phyloP scores from a whole-genome alignment of 2,113 vertebrate genomes.

The Petaurus breviceps region DNA sequence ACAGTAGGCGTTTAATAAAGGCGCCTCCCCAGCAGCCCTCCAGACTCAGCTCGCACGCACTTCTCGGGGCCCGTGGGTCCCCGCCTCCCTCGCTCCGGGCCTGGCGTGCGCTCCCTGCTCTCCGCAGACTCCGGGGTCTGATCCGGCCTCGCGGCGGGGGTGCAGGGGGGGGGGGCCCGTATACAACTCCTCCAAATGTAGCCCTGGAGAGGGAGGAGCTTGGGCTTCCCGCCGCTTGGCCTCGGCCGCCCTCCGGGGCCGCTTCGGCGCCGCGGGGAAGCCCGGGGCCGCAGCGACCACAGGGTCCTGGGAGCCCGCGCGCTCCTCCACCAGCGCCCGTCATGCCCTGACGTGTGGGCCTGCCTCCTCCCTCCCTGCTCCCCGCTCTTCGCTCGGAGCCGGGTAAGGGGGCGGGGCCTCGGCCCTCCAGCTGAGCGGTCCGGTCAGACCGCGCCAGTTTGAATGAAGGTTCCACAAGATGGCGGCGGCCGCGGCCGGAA shows the following conservation, averaged over 20 bases:
- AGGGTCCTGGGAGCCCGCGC: conserved; percentile 24
- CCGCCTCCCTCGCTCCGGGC: too few relatives aligned
- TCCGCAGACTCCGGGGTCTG: too few relatives aligned
- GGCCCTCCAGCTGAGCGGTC: conserved; percentile 54
- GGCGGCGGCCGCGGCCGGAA: conserved; percentile 66
- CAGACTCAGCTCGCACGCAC: accelerated
- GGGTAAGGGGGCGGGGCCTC: conserved; percentile 57
- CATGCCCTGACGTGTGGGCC: conserved; percentile 61
- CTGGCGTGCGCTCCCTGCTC: accelerated
- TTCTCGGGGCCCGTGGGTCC: accelerated
- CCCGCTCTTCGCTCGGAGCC: neutral
- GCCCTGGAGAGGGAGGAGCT: neutral
- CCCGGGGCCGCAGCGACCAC: neutral
- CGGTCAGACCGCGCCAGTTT: conserved; percentile 73
- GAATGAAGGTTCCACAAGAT: conserved; percentile 81
- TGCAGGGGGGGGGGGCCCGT: too few relatives aligned
- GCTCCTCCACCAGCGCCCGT: neutral
- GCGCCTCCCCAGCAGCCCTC: too few relatives aligned
- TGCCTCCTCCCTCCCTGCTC: conserved; percentile 37
- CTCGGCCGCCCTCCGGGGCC: too few relatives aligned
- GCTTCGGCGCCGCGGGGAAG: neutral
- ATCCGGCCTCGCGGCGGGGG: neutral
- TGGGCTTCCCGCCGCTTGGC: neutral
- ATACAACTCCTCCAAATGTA: neutral
- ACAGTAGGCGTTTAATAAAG: neutral